Percentiles rank a stretch among this genome's conserved stretches.
These are phyloP conservation scores for Drosophila willistoni DNA, from an alignment of 1,140 invertebrate species.

Conservation along the genomic window DNA sequence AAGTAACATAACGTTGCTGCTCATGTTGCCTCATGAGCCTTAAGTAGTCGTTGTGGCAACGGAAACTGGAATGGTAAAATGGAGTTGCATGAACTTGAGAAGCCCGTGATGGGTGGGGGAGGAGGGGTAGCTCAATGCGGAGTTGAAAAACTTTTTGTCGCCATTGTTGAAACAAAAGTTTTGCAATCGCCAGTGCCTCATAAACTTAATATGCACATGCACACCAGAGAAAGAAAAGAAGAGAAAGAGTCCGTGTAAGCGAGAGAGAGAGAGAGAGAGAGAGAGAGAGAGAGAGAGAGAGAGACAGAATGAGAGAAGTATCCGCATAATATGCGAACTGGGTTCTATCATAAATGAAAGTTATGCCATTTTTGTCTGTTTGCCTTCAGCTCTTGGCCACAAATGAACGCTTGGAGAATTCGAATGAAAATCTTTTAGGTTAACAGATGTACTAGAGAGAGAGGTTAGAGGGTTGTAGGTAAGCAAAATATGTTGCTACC, in stretches of 20 bases:
- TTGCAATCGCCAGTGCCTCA: constrained; percentile 75
- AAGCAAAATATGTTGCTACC: background rate
- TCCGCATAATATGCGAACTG: constrained; percentile 74
- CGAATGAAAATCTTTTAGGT: constrained; percentile 25
- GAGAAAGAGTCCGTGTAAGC: background rate
- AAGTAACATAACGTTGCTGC: constrained; percentile 9
- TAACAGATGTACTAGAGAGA: constrained; percentile 15
- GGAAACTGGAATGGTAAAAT: constrained; percentile 6
- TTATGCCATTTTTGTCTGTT: constrained; percentile 52
- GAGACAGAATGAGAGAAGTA: constrained; percentile 38
- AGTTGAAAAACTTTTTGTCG: constrained; percentile 73
- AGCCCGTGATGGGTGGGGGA: background rate
- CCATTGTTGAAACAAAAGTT: constrained; percentile 73
- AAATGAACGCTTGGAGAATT: constrained; percentile 73
- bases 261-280: constrained; percentile 5
- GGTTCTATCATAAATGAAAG: constrained; percentile 73
- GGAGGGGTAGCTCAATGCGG: constrained; percentile 17
- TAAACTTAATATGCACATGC: constrained; percentile 72
- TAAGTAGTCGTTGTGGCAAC: constrained; percentile 2
- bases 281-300: constrained; percentile 27
- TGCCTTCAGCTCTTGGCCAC: constrained; percentile 34
- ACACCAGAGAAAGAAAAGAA: constrained; percentile 16
- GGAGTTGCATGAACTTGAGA: background rate
- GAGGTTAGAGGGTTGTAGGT: background rate
- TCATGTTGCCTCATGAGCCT: constrained; percentile 40